Conservation (phyloP, 1,140 invertebrate species). For the Holcopasites calliopsidis region DNA sequence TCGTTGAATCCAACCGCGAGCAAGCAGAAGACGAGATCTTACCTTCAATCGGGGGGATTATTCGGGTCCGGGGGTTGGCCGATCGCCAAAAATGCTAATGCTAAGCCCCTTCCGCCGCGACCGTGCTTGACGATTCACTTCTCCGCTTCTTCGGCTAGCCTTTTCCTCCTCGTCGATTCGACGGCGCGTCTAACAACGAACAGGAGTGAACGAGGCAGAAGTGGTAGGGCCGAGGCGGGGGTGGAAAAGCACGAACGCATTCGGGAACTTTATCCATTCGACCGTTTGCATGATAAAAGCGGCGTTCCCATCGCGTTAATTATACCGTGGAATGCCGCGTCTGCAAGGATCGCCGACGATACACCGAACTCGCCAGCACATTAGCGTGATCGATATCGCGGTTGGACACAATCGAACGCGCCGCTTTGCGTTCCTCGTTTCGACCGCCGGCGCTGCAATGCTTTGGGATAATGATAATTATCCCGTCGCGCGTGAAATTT, state of each 20-base stretch:
- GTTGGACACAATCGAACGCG: conserved; percentile 5
- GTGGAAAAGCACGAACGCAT: conserved; percentile 46
- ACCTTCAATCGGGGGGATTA: conserved; percentile 67
- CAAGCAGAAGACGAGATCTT: conserved; percentile 52
- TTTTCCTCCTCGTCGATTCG: conserved; percentile 42
- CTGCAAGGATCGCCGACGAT: not conserved
- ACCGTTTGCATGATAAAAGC: conserved; percentile 32
- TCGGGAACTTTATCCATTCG: conserved; percentile 41
- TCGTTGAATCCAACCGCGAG: conserved; percentile 52
- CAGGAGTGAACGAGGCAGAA: not conserved
- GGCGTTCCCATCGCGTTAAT: conserved; percentile 52
- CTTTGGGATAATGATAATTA: too few relatives aligned
- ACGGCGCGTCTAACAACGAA: conserved; percentile 16
- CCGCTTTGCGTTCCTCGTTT: not conserved
- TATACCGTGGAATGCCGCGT: conserved; percentile 24
- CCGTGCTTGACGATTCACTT: conserved; percentile 64
- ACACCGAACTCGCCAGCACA: not conserved
- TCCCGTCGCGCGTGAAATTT: not conserved
- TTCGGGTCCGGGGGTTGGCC: conserved; percentile 59
- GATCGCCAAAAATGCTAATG: conserved; percentile 70
- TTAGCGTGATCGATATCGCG: conserved; percentile 23
- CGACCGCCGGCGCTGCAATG: not conserved
- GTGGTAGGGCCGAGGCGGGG: not conserved
- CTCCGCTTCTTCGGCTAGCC: conserved; percentile 55
- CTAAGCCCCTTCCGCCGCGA: conserved; percentile 51